Evolutionary conservation across 2,797 vertebrate genomes (phyloP).

Genomic region (Enteromius viviparus): DNA sequence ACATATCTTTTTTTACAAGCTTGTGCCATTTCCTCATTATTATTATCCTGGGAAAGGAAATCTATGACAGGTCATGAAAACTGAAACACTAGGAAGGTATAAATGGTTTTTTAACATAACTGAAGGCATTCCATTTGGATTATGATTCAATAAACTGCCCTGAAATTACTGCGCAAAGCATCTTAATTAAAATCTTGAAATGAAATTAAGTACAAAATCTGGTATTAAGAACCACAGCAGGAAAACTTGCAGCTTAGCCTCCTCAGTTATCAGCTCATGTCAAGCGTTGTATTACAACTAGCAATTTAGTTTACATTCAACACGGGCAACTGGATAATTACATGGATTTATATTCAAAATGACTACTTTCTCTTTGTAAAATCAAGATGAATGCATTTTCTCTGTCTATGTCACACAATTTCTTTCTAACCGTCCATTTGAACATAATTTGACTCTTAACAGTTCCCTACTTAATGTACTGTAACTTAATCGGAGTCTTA

Average conservation of each 20-base stretch:
- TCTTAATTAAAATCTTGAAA: constrained; percentile 45
- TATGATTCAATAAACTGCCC: constrained; percentile 50
- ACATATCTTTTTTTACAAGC: constrained; percentile 71
- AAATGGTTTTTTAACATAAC: constrained; percentile 53
- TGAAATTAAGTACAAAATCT: constrained; percentile 7
- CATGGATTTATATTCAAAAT: constrained; percentile 69
- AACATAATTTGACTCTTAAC: constrained; percentile 73
- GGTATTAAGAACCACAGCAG: constrained; percentile 42
- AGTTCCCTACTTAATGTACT: constrained; percentile 65
- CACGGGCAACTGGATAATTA: constrained; percentile 70
- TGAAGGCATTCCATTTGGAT: constrained; percentile 37
- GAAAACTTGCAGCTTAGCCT: constrained; percentile 59
- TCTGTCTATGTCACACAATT: constrained; percentile 68
- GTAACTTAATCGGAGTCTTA: constrained; percentile 70
- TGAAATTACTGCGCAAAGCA: constrained; percentile 41
- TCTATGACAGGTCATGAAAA: constrained; percentile 62
- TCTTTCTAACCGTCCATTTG: constrained; percentile 67
- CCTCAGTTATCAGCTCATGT: constrained; percentile 69
- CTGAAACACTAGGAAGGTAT: constrained; percentile 60
- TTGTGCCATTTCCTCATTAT: constrained; percentile 82
- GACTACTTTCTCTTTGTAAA: constrained; percentile 67
- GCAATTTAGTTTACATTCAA: constrained; percentile 77
- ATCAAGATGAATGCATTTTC: constrained; percentile 71
- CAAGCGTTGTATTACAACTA: constrained; percentile 74
- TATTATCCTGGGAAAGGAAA: constrained; percentile 81